Evolutionary conservation across 2,888 invertebrate genomes (phyloP).

Genomic region (Antheraea yamamai): DNA sequence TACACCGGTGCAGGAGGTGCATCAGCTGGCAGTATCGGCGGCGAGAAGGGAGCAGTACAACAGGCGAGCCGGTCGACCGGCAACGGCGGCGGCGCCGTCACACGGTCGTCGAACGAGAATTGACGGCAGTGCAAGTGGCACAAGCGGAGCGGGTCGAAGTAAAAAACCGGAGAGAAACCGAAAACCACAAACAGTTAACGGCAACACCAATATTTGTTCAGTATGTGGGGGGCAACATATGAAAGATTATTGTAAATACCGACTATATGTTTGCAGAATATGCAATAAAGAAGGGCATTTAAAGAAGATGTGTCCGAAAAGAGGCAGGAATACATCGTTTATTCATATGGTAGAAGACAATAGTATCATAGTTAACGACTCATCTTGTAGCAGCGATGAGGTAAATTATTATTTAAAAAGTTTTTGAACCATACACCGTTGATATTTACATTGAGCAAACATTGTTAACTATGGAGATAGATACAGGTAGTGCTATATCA

Average conservation of each 20-base stretch:
- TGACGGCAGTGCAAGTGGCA: not conserved
- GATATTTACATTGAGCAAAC: not conserved
- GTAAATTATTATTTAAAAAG: not conserved
- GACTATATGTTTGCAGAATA: not conserved
- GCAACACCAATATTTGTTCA: too few relatives aligned
- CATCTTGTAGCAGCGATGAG: not conserved
- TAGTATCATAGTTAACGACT: not conserved
- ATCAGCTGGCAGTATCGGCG: too few relatives aligned
- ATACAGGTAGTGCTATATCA: conserved; percentile 8
- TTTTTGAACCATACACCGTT: not conserved
- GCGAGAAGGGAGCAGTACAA: too few relatives aligned
- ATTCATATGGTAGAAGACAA: not conserved
- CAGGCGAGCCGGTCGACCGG: too few relatives aligned
- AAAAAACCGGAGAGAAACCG: not conserved
- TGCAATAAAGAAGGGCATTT: not conserved
- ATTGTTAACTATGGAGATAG: conserved; percentile 9
- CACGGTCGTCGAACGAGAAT: not conserved
- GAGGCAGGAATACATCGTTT: not conserved
- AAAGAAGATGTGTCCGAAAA: not conserved
- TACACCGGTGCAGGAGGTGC: too few relatives aligned
- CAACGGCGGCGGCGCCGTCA: too few relatives aligned
- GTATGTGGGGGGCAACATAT: too few relatives aligned
- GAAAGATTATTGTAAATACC: too few relatives aligned
- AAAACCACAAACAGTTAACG: too few relatives aligned
- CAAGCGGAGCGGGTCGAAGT: not conserved